A percentile compares a stretch with the other conserved stretches of the same genome.
These are phyloP conservation scores for Adoxophyes honmai DNA, from an alignment of 1,140 invertebrate genomes.

Conservation along the genomic window DNA sequence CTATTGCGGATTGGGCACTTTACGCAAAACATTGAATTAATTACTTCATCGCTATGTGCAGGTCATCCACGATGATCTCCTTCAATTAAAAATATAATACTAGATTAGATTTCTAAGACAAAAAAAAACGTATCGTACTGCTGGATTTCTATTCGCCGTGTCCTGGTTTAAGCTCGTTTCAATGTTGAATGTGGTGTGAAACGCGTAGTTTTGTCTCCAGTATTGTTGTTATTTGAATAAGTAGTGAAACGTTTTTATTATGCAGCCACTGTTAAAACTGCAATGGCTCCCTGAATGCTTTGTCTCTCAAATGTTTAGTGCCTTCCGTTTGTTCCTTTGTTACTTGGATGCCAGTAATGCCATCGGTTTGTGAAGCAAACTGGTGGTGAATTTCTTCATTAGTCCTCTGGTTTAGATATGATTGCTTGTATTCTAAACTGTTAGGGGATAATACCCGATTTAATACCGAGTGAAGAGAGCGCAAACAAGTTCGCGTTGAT, in stretches of 20 bases:
- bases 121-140: too few relatives aligned
- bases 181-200: slow-evolving; percentile 17
- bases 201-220: slow-evolving; percentile 23
- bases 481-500: too few relatives aligned
- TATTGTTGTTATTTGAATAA: slow-evolving; percentile 28
- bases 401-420: not conserved
- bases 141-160: not conserved
- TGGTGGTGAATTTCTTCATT: not conserved
- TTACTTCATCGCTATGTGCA: too few relatives aligned
- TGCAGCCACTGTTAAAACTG: slow-evolving; percentile 11
- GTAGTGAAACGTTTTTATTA: slow-evolving; percentile 15
- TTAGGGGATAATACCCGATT: too few relatives aligned
- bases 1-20: too few relatives aligned
- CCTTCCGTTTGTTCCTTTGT: slow-evolving; percentile 7
- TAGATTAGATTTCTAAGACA: too few relatives aligned
- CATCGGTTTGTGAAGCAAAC: not conserved
- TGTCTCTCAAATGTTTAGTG: slow-evolving; percentile 5
- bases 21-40: too few relatives aligned
- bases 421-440: not conserved
- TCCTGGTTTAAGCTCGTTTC: slow-evolving; percentile 15
- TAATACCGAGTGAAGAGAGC: too few relatives aligned
- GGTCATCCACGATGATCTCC: too few relatives aligned
- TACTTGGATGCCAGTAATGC: not conserved
- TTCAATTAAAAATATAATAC: too few relatives aligned
- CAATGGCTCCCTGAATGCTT: not conserved